Conservation (phyloP, 2,113 vertebrate genomes). For the Seriola quinqueradiata region DNA sequence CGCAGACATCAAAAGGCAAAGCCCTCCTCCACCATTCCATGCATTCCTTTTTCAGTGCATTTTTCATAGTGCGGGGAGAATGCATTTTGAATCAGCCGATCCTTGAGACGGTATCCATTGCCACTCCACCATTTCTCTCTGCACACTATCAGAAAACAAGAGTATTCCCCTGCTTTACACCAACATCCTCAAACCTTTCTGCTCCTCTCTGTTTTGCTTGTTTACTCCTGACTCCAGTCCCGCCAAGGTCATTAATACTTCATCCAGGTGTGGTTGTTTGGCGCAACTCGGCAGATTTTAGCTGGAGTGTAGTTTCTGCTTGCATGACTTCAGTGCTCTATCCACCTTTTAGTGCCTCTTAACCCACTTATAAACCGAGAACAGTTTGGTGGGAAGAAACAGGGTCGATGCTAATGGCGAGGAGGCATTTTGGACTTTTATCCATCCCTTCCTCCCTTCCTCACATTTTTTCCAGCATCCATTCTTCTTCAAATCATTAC, state of each 20-base stretch:
- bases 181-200: background rate
- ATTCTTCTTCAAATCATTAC: conserved; percentile 41
- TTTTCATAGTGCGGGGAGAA: conserved; percentile 31
- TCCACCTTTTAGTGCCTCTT: conserved; percentile 50
- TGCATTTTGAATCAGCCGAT: conserved; percentile 47
- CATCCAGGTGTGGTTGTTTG: conserved; percentile 33
- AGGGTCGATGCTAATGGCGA: conserved; percentile 24
- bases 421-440: conserved; percentile 48
- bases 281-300: conserved; percentile 32
- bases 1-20: conserved; percentile 57
- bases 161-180: background rate
- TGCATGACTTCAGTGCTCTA: conserved; percentile 14
- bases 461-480: conserved; percentile 16
- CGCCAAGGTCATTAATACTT: conserved; percentile 58
- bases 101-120: conserved; percentile 28
- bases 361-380: conserved; percentile 48
- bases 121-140: conserved; percentile 21
- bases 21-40: conserved; percentile 37
- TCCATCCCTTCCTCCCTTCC: conserved; percentile 25
- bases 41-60: conserved; percentile 19
- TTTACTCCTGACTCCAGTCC: conserved; percentile 22
- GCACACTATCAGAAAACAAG: conserved; percentile 18
- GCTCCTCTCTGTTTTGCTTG: conserved; percentile 3
- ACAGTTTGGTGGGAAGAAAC: conserved; percentile 40
- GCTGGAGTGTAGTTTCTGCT: conserved; percentile 16